Conservation (phyloP, 2,797 vertebrate genomes). For the Dendrocincla fuliginosa region DNA sequence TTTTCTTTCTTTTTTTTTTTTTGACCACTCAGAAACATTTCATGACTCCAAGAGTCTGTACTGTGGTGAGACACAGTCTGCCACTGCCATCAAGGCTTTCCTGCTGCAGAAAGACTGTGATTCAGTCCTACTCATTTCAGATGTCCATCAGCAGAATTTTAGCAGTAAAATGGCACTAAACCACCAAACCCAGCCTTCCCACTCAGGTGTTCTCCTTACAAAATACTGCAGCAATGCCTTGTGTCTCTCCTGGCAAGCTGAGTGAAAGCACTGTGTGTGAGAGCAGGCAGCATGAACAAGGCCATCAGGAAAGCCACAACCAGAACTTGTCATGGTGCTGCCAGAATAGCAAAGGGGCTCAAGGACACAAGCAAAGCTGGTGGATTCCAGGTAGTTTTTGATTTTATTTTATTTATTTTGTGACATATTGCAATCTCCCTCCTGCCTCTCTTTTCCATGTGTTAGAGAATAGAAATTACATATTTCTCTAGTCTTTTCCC, state of each 20-base stretch:
- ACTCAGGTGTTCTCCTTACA: neutral
- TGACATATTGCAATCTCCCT: neutral
- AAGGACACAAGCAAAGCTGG: neutral
- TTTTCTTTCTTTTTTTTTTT: neutral
- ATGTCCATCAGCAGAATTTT: neutral
- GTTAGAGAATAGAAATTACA: neutral
- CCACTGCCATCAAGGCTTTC: neutral
- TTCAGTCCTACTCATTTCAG: neutral
- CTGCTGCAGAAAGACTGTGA: neutral
- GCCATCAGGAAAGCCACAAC: neutral
- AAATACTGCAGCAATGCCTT: neutral
- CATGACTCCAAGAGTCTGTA: neutral
- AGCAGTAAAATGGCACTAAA: neutral
- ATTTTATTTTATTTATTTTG: neutral
- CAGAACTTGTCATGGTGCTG: neutral
- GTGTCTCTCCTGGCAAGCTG: neutral
- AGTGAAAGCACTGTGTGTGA: neutral
- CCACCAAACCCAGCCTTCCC: neutral
- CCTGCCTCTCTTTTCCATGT: neutral
- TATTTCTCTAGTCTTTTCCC: neutral
- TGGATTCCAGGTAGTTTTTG: neutral
- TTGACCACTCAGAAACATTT: neutral
- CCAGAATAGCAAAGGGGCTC: neutral
- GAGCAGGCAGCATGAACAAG: neutral
- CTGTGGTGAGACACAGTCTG: neutral